A percentile compares a stretch with the other conserved stretches of the same genome.
Evolutionary conservation across 2,797 vertebrate species (phyloP).

Genomic region (Lacerta viridis): DNA sequence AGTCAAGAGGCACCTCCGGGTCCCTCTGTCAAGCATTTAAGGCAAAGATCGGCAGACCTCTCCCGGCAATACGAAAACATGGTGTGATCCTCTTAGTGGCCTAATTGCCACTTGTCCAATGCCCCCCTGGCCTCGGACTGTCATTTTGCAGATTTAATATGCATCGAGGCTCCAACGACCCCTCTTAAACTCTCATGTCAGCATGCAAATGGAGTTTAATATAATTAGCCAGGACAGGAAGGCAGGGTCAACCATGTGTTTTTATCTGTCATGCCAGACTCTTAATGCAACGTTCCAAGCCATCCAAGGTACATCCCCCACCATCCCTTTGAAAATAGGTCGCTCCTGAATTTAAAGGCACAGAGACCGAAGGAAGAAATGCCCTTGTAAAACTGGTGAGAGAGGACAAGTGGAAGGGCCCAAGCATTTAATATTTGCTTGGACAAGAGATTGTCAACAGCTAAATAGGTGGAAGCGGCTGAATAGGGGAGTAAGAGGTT

Average conservation of each 20-base stretch:
- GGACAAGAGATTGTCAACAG: no score
- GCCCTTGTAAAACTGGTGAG: not conserved
- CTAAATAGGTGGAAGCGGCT: not conserved
- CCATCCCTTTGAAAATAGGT: not conserved
- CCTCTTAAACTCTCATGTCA: constrained; percentile 21
- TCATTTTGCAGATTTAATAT: constrained; percentile 57
- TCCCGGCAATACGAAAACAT: constrained; percentile 3
- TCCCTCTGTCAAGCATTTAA: not conserved
- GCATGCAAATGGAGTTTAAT: constrained; percentile 57
- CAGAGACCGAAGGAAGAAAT: not conserved
- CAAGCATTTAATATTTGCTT: not conserved
- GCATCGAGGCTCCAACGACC: constrained; percentile 29
- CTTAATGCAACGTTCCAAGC: not conserved
- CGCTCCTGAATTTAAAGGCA: not conserved
- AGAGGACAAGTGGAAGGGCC: no score
- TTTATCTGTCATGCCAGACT: not conserved
- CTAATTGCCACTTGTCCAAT: constrained; percentile 48
- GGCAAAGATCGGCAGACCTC: not conserved
- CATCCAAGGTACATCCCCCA: not conserved
- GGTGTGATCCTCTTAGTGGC: constrained; percentile 11
- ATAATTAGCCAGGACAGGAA: constrained; percentile 54
- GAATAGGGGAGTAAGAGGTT: not conserved
- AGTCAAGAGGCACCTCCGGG: not conserved
- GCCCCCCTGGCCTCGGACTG: constrained; percentile 17
- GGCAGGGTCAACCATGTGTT: not conserved